Evolutionary conservation across 2,888 invertebrate species (phyloP), one percentile per base, ranked within the genome.

Genomic region (Cheilosia urbana): DNA sequence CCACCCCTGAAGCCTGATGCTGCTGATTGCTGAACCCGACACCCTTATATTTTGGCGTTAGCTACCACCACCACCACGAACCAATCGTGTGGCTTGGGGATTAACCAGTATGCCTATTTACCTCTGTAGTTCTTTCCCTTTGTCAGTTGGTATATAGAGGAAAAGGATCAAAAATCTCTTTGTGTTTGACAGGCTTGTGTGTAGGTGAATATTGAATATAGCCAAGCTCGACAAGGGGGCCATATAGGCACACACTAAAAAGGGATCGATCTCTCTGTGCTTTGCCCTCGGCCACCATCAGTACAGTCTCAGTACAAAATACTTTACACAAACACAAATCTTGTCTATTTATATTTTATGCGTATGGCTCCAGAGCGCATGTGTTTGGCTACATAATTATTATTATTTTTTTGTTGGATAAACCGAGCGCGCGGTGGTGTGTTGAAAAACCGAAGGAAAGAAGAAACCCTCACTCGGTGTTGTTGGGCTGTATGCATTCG

Each of bases 381-480:
- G 85, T 81, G 72, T 72, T 85, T 37, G 71, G 62, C 62, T 49
- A 40, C 65, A 75, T 66, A 75, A 66, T 58, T 72, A 58, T 75
- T 42, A 19, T 47, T 19, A 17, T 47, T 47, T 47, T 45, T 19
- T 65, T 65, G 53, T 72, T 49, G 49, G 65, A 17, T 62, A 66
- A 17, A 42, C 4, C 24, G 37, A 62, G 37, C 24, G 37, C 55
- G 37, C 37, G 47, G 42, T 17, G 24, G 60, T 87, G 79, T 88
- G 80, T 89, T 87, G 78, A 66, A 87, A 78, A 80, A 87, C 62
- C 40, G 63, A 30, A 55, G 76, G 75, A 68, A 60, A 45, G 71
- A 81, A 79, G 65, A 75, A 78, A 88, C 80, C 88, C 81, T 89
- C 87, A 66, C 72, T 84, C 80, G 87, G 63, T 55, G 77, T 71